Evolutionary conservation across 2,113 vertebrate species (phyloP).

Genomic region (Seriola dumerili): DNA sequence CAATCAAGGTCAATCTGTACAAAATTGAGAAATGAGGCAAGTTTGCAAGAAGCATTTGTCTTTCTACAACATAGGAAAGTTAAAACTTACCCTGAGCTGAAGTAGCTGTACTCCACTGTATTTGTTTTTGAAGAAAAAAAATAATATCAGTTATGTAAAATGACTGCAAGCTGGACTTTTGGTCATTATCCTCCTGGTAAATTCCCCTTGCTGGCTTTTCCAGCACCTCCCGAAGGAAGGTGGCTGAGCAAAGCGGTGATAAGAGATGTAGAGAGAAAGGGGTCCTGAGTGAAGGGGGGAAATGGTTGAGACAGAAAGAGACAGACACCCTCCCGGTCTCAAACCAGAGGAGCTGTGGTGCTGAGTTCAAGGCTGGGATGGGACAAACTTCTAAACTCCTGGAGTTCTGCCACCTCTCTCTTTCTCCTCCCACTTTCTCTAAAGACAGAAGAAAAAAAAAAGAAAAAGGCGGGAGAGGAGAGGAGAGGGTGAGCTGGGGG

Average conservation of each 20-base stretch:
- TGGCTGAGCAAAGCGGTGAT: constrained; percentile 43
- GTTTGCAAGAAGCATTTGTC: neutral
- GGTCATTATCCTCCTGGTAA: constrained; percentile 81
- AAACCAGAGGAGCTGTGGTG: constrained; percentile 81
- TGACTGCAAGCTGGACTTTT: constrained; percentile 63
- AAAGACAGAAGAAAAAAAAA: constrained; percentile 60
- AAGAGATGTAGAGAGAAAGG: constrained; percentile 47
- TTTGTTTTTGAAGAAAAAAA: constrained; percentile 57
- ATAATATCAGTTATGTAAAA: constrained; percentile 52
- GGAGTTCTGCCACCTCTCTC: constrained; percentile 77
- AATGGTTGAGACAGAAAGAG: constrained; percentile 57
- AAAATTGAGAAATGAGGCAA: neutral
- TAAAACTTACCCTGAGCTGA: constrained; percentile 80
- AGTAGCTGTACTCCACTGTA: constrained; percentile 72
- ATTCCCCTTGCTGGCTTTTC: constrained; percentile 60
- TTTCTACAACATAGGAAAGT: neutral
- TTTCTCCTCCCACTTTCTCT: constrained; percentile 83
- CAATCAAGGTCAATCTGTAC: constrained; percentile 26
- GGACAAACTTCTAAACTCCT: constrained; percentile 81
- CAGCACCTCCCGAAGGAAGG: constrained; percentile 70
- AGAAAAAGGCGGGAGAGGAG: constrained; percentile 48
- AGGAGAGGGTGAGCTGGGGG: constrained; percentile 30
- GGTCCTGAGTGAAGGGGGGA: constrained; percentile 42
- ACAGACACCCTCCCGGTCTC: constrained; percentile 72
- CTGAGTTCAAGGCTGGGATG: constrained; percentile 74